Base-by-base conservation (phyloP, 1,140 invertebrate genomes). In the Xylocopa sonorina region DNA sequence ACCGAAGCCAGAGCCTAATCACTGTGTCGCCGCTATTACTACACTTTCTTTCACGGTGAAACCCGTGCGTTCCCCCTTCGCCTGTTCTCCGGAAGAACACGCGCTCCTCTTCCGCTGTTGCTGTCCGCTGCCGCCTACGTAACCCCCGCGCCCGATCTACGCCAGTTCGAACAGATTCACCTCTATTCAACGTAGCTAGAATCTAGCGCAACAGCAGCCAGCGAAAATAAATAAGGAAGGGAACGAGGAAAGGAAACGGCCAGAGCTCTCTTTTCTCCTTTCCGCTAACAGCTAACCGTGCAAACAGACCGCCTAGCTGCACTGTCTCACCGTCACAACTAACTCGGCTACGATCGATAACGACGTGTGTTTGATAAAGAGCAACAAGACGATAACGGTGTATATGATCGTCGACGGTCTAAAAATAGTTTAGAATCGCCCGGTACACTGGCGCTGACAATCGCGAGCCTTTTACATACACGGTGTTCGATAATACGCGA, bases 401-500 rank as follows among this genome's bases (percentile, higher is more conserved):
- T 62, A 32, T 34, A 32, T 34, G 64, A 68, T 68, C 24, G 50
- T 58, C 75, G 34, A 64, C 80, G 74, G 50, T 83, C 46, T 76
- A 80, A 80, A 69, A 48, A 68, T 76, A 76, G 74, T 46, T 57
- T 76, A 76, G 51, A 34, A 68, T 76, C 27, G 51, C 6, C 41
- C 50, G n/a, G 50, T 34, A 51, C 9, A 34, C 27, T 21, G 57
- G 21, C 57, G 46, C 60, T 78, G 80, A 82, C 71, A 69, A 84
- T 79, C 81, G 68, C 63, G 60, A 78, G 27, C 68, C 58, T 74
- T 46, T 43, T 41, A 66, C 73, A 50, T 24, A 32, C 29, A 77
- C 75, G 67, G 77, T 78, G 68, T 79, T 73, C 77, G 77, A 73
- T 72, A 71, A 71, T 62, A 69, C 75, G 67, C 67, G 64, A 78